A percentile compares a stretch with the other conserved stretches of the same genome.
phyloP scores from a whole-genome alignment of 2,888 invertebrate genomes.

The Craniophora ligustri region DNA sequence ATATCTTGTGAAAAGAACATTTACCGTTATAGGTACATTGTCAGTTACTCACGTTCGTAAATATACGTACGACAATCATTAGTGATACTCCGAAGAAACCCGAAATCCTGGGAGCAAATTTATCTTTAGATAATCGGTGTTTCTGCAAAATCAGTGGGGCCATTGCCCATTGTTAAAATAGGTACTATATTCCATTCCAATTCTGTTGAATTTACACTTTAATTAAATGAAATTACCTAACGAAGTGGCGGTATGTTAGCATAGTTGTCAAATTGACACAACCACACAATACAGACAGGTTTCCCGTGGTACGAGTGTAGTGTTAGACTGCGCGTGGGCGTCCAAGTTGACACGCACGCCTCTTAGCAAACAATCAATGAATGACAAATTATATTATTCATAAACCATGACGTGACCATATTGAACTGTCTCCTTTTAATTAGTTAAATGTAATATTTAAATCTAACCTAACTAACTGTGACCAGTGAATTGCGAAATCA shows the following conservation, averaged over 20 bases:
- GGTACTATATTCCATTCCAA: too few relatives aligned
- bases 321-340: slow-evolving; percentile 70
- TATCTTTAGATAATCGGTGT: too few relatives aligned
- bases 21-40: too few relatives aligned
- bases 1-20: too few relatives aligned
- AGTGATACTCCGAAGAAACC: too few relatives aligned
- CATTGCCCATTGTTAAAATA: too few relatives aligned
- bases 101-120: too few relatives aligned
- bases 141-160: too few relatives aligned
- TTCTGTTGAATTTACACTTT: neutral
- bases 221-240: neutral
- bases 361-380: slow-evolving; percentile 78
- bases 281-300: slow-evolving; percentile 26
- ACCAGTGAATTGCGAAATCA: too few relatives aligned
- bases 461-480: too few relatives aligned
- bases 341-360: slow-evolving; percentile 69
- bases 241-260: slow-evolving; percentile 45
- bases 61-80: too few relatives aligned
- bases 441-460: neutral
- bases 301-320: slow-evolving; percentile 48
- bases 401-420: slow-evolving; percentile 25
- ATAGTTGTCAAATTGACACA: slow-evolving; percentile 57
- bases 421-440: slow-evolving; percentile 1
- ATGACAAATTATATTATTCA: slow-evolving; percentile 72
- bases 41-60: too few relatives aligned